phyloP scores from a whole-genome alignment of 2,797 vertebrate genomes.

The Okamejei kenojei region DNA sequence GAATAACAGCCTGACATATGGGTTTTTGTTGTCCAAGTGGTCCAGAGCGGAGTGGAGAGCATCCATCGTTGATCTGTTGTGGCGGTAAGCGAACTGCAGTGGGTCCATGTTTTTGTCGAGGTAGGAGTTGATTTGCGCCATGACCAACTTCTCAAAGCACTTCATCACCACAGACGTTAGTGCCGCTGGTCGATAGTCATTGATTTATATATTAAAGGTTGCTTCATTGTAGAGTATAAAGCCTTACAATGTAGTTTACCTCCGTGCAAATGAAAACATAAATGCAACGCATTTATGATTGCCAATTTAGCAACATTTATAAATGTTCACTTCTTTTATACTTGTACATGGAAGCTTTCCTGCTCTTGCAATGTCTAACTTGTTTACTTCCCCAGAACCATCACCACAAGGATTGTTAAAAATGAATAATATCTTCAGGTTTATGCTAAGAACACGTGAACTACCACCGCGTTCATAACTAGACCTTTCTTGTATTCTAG shows the following conservation, averaged over 20 bases:
- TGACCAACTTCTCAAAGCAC: no score
- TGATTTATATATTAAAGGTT: not conserved
- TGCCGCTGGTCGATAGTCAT: not conserved
- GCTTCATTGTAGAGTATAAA: not conserved
- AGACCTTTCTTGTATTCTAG: not conserved
- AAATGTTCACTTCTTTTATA: not conserved
- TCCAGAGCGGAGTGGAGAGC: no score
- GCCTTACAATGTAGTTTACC: not conserved
- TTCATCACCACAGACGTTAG: no score
- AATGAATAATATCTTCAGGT: not conserved
- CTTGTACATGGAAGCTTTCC: not conserved
- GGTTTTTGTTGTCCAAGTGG: no score
- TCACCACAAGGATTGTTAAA: not conserved
- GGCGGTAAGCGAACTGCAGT: no score
- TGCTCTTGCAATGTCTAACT: not conserved
- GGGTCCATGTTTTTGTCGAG: no score
- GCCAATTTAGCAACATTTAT: not conserved
- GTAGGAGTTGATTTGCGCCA: no score
- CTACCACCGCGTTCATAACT: not conserved
- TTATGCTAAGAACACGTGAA: not conserved
- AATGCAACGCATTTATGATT: not conserved
- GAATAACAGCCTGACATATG: no score
- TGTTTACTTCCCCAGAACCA: not conserved
- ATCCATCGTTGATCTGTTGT: no score
- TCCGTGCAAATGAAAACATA: not conserved